phyloP scores from a whole-genome alignment of 2,797 vertebrate genomes.

The Yasuhikotakia modesta region DNA sequence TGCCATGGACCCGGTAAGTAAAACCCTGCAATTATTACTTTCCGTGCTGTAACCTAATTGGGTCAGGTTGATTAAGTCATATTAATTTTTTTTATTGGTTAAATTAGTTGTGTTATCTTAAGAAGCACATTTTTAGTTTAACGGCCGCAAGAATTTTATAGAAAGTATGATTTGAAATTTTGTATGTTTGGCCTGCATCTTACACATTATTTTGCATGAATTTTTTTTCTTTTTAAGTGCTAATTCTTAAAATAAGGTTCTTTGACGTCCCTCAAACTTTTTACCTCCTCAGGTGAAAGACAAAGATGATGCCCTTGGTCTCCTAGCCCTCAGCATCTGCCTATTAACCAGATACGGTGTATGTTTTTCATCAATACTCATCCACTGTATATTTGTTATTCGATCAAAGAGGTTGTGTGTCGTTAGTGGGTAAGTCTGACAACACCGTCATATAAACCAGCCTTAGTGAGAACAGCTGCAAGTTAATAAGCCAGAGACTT shows the following conservation, averaged over 20 bases:
- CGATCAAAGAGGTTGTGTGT: slow-evolving; percentile 71
- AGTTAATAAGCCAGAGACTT: slow-evolving; percentile 65
- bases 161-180: neutral
- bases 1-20: too few relatives aligned
- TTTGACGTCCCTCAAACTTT: neutral
- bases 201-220: too few relatives aligned
- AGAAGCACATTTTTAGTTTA: too few relatives aligned
- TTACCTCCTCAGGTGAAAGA: too few relatives aligned
- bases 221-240: neutral
- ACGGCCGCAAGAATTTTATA: neutral
- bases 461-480: slow-evolving; percentile 72
- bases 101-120: too few relatives aligned
- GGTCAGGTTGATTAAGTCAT: too few relatives aligned
- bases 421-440: slow-evolving; percentile 69
- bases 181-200: neutral
- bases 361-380: neutral
- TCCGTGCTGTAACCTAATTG: too few relatives aligned
- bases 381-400: slow-evolving; percentile 62
- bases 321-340: slow-evolving; percentile 67
- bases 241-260: neutral
- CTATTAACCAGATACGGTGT: slow-evolving; percentile 48
- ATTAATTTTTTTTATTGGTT: too few relatives aligned
- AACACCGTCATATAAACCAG: slow-evolving; percentile 72
- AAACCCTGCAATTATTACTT: too few relatives aligned
- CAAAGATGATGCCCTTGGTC: slow-evolving; percentile 39